Evolutionary conservation across 1,140 invertebrate genomes (phyloP), one percentile per base, ranked within the genome.

Genomic region (Brachionus plicatilis): DNA sequence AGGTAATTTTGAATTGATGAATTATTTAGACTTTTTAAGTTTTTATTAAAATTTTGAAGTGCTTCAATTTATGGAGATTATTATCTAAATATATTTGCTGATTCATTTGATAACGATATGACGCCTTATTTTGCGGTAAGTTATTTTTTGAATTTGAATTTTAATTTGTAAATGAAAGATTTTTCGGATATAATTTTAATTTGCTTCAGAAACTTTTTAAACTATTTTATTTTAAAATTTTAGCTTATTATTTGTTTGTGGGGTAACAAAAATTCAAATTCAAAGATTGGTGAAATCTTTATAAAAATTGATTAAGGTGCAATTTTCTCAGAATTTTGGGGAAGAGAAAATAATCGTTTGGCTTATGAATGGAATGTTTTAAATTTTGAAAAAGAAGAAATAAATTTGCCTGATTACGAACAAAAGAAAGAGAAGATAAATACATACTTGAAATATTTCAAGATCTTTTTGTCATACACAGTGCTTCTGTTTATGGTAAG

Each of bases 301-400:
- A 29, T 27, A 45, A 37, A 60, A 20, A 47, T 83, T 17, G 78
- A 27, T 86, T 17, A 75, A 91, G 90, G 90, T 45, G 90, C 90
- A 14, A 85, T 90, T 45, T 90, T 90, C 85, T 86, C 90, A 47
- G 90, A 91, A 85, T 50, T 89, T 2, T 91, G 90, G 90, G 90
- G 90, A 86, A 60, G 90, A 27, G 86, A 88, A 79, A 87, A 88
- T 65, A 87, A 88, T 14, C 86, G 85, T 2, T 85, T 90, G 41
- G 88, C 90, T 7, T 90, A 89, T 86, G 86, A 90, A 72, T 91
- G 90, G 90, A 88, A 90, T 84, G 90, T 91, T 1, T 87, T 90
- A 14, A 87, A 89, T 60, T 91, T 88, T 87, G 90, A 91, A 84
- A 84, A 86, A 1, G 87, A 87, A 17, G 89, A 91, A 85, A 88